Evolutionary conservation across 2,797 vertebrate species (phyloP).

Genomic region (Macrochelys suwanniensis): DNA sequence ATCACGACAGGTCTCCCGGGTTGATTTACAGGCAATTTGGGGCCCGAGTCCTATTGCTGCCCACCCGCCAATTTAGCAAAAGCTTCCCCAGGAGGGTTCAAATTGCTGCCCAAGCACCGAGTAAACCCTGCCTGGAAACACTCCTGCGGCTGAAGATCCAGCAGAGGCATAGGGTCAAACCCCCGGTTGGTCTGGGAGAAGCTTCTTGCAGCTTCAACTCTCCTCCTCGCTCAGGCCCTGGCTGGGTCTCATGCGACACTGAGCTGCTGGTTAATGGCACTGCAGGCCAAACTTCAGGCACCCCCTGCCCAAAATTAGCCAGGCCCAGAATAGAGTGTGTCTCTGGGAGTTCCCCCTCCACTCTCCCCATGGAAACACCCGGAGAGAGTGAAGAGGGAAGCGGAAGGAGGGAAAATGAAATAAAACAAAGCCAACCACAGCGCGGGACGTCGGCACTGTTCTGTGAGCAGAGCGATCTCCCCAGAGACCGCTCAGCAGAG

Average conservation of each 20-base stretch:
- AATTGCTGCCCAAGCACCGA: neutral
- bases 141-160: neutral
- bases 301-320: neutral
- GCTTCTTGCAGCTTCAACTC: neutral
- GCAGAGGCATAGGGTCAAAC: neutral
- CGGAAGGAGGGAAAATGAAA: no score
- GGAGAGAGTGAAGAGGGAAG: accelerated
- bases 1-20: neutral
- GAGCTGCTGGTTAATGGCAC: neutral
- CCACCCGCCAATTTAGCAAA: neutral
- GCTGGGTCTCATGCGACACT: neutral
- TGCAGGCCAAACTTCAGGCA: neutral
- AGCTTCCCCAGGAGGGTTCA: neutral
- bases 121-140: neutral
- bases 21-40: neutral
- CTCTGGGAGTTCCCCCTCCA: neutral
- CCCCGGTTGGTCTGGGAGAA: neutral
- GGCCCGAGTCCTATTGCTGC: neutral
- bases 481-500: accelerated
- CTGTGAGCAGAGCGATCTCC: no score
- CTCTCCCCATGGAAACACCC: neutral
- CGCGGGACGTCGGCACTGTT: no score
- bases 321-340: neutral
- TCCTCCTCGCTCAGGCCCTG: no score
- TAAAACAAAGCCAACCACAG: neutral